phyloP scores from a whole-genome alignment of 2,888 invertebrate species.

The Auanema freiburgensis region DNA sequence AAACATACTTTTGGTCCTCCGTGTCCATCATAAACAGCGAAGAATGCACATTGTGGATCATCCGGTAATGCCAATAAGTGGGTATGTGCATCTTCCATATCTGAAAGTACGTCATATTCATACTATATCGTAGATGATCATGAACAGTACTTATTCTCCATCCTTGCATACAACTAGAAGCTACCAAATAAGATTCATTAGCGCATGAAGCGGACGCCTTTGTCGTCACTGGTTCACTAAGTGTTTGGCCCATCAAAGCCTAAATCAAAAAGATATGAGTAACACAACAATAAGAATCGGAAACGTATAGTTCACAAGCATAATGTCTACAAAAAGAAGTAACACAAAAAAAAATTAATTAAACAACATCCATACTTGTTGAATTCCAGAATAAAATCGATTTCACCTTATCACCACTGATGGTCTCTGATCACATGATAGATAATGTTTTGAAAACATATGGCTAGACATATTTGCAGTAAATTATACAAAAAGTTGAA shows the following conservation, averaged over 20 bases:
- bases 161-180: constrained; percentile 99
- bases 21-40: constrained; percentile 95
- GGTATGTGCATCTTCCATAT: constrained; percentile 98
- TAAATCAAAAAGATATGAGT: constrained; percentile 1
- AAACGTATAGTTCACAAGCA: not conserved
- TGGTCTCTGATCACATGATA: no score
- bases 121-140: not conserved
- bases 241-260: constrained; percentile 85
- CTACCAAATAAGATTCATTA: constrained; percentile 71
- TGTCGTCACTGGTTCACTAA: constrained; percentile 89
- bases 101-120: constrained; percentile 56
- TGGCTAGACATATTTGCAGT: no score
- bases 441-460: no score
- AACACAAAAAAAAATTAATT: no score
- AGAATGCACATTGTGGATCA: constrained; percentile 88
- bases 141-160: constrained; percentile 81
- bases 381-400: no score
- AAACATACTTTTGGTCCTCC: constrained; percentile 69
- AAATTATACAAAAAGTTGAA: no score
- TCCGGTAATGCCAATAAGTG: constrained; percentile 82
- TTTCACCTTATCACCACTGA: no score
- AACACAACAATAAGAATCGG: not conserved
- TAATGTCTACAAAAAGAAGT: no score
- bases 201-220: constrained; percentile 65
- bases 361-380: no score